phyloP scores from a whole-genome alignment of 2,888 invertebrate species.

The Octodonta nipae region DNA sequence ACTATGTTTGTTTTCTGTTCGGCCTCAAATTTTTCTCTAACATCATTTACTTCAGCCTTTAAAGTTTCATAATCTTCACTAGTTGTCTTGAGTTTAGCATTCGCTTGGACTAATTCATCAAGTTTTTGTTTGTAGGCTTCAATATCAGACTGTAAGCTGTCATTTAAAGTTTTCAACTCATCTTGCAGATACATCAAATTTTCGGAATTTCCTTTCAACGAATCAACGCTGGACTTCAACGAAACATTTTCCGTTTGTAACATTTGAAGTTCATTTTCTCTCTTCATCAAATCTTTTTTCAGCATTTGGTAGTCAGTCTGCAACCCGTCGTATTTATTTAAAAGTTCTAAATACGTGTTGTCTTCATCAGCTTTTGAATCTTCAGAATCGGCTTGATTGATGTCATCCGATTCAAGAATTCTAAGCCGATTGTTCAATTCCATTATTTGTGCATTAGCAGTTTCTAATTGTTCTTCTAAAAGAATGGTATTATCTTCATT shows the following conservation, averaged over 20 bases:
- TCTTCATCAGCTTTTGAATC: constrained; percentile 15
- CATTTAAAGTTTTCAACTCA: constrained; percentile 39
- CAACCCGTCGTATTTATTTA: constrained; percentile 18
- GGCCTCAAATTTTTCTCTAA: constrained; percentile 24
- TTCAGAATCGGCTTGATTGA: not conserved
- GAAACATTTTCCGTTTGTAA: constrained; percentile 24
- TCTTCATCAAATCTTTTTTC: constrained; percentile 32
- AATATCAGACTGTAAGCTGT: constrained; percentile 32
- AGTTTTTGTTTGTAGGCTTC: constrained; percentile 26
- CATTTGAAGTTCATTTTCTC: constrained; percentile 41
- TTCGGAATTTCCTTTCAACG: constrained; percentile 33
- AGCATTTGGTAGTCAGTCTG: constrained; percentile 18
- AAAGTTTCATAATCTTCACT: constrained; percentile 22
- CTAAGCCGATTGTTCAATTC: constrained; percentile 29
- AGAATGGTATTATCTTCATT: constrained; percentile 55
- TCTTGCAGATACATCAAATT: constrained; percentile 31
- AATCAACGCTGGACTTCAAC: constrained; percentile 36
- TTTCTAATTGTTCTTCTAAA: constrained; percentile 51
- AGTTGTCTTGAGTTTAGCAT: constrained; percentile 17
- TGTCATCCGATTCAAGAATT: constrained; percentile 31
- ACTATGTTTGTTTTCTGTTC: constrained; percentile 10
- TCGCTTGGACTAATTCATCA: constrained; percentile 24
- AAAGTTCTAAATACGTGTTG: constrained; percentile 23
- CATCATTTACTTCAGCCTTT: constrained; percentile 21
- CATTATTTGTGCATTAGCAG: too few species aligned